Evolutionary conservation across 2,888 invertebrate genomes (phyloP).

Genomic region (Brassicogethes aeneus): DNA sequence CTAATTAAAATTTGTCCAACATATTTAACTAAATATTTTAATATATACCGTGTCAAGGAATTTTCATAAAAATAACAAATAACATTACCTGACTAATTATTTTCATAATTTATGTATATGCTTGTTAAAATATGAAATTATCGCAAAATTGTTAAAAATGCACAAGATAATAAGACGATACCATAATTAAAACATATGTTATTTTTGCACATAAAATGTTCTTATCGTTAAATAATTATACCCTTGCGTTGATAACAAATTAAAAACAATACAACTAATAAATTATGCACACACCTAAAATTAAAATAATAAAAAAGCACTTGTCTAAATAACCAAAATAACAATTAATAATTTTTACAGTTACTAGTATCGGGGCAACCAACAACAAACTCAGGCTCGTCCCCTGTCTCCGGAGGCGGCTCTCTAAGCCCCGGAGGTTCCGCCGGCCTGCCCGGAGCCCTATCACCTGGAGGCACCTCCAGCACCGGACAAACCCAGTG

Average conservation of each 20-base stretch:
- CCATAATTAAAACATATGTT: neutral
- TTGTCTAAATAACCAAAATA: neutral
- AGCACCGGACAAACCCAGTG: slow-evolving; percentile 46
- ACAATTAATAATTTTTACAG: slow-evolving; percentile 42
- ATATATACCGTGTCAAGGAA: neutral
- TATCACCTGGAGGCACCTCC: slow-evolving; percentile 47
- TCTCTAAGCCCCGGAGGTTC: slow-evolving; percentile 63
- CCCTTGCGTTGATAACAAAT: neutral
- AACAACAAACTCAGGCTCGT: slow-evolving; percentile 65
- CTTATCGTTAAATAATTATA: slow-evolving; percentile 1
- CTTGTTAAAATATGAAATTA: neutral
- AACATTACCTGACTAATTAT: neutral
- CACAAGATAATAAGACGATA: neutral
- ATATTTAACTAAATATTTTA: neutral
- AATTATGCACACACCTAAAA: neutral
- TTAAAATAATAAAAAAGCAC: neutral
- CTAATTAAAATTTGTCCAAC: neutral
- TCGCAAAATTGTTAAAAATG: neutral
- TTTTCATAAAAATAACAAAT: neutral
- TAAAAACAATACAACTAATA: neutral
- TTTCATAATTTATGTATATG: slow-evolving; percentile 1
- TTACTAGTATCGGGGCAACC: slow-evolving; percentile 69
- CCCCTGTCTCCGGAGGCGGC: slow-evolving; percentile 68
- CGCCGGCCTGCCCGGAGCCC: slow-evolving; percentile 41
- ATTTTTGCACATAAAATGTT: neutral